Evolutionary conservation across 30 jellyfish, hydroid and myxozoan species (phyloP).

Genomic region (Hydra vulgaris): DNA sequence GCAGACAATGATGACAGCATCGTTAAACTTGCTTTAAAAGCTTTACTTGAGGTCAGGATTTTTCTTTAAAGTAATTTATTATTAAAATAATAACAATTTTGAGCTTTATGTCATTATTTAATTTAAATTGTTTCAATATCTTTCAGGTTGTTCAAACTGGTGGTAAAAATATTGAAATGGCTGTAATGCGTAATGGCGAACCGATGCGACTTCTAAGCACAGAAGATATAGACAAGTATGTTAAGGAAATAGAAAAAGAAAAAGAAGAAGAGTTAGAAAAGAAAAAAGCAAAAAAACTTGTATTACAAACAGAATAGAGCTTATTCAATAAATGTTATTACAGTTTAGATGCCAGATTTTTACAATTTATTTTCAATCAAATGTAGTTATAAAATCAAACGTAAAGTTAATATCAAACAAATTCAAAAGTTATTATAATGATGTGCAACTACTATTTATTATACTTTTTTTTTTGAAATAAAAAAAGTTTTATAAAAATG

Average conservation of each 20-base stretch:
- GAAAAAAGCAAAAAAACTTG: slow-evolving; percentile 76
- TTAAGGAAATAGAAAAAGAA: slow-evolving; percentile 63
- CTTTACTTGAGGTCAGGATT: slow-evolving; percentile 60
- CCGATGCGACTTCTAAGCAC: slow-evolving; percentile 70
- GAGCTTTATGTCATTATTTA: too few species aligned
- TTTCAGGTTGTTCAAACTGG: slow-evolving; percentile 88
- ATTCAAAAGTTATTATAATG: too few species aligned
- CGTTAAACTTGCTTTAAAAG: slow-evolving; percentile 70
- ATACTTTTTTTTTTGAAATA: too few species aligned
- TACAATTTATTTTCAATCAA: neutral
- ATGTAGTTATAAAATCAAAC: too few species aligned
- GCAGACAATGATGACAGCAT: slow-evolving; percentile 57
- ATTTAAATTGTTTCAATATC: neutral
- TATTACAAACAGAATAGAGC: slow-evolving; percentile 25
- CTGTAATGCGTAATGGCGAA: slow-evolving; percentile 69
- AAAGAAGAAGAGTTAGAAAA: slow-evolving; percentile 87
- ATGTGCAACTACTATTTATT: too few species aligned
- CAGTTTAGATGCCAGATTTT: neutral
- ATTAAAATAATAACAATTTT: too few species aligned
- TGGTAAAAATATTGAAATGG: slow-evolving; percentile 82
- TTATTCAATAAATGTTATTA: neutral
- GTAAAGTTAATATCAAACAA: too few species aligned
- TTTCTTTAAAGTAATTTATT: neutral
- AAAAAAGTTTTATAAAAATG: too few species aligned
- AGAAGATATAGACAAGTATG: slow-evolving; percentile 74